Base-by-base conservation (phyloP, 2,113 vertebrate genomes). In the Hiodon tergisus region DNA sequence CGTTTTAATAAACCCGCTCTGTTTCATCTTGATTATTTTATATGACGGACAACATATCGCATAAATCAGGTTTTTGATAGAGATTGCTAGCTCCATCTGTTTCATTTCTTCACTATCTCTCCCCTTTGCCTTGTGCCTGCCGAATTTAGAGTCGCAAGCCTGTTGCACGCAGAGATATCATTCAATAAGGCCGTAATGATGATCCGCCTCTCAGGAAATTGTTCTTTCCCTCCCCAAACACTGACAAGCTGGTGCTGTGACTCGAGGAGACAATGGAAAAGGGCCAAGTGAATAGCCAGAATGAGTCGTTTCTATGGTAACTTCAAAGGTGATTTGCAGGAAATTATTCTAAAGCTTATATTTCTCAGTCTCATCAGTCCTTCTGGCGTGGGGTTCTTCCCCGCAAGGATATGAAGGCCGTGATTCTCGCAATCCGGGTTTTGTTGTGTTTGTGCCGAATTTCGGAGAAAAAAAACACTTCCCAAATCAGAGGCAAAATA, bases 151-250 rank as follows among this genome's bases (percentile, higher is more conserved):
- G 7, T n/a, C 9, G 69, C 9, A 31, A 67, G 52, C 60, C 31
- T 17, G 14, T 16, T 47, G 14, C 51, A 63, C 59, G 54, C 46
- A 59, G 60, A 78, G 72, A 57, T 74, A 78, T 74, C 72, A 66
- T 74, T 66, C 67, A 74, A 65, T 70, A 63, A 70, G 58, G 46
- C 72, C 47, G 61, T 74, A 74, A 78, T 71, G 72, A 74, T 70
- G 76, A 69, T 53, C 9, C n/a, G 55, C 47, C 71, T 59, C 14
- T 74, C 77, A 78, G 77, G 77, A 78, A 78, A 78, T 78, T 71
- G 60, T 69, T 68, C 59, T 69, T 57, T 78, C 52, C 6, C 67
- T 67, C n/a, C 16, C 61, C 68, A 62, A 55, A 73, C 61, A 74
- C 16, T 53, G 57, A 14, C 72, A 65, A 47, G 46, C 47, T 31